Conservation (phyloP, 92 coral and sea anemone species). For the Paramuricea clavata region DNA sequence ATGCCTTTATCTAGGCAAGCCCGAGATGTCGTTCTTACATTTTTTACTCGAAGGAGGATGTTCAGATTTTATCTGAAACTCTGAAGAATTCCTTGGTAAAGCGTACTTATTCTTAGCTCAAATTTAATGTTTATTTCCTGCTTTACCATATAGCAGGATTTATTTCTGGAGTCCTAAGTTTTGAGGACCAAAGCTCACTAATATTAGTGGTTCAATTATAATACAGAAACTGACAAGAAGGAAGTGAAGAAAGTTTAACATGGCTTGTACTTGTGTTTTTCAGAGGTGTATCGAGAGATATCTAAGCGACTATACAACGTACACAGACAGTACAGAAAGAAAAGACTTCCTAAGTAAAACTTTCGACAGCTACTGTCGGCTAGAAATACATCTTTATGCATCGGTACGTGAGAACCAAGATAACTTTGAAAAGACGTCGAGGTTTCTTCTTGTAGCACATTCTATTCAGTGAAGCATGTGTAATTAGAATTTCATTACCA, state of each 20-base stretch:
- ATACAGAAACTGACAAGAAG: too few species aligned
- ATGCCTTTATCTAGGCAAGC: conserved; percentile 23
- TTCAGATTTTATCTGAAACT: conserved; percentile 21
- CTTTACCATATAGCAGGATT: not conserved
- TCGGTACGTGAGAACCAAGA: conserved; percentile 74
- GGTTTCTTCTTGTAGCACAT: not conserved
- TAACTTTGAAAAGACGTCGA: too few species aligned
- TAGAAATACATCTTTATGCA: conserved; percentile 83
- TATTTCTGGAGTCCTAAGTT: too few species aligned
- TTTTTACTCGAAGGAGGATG: conserved; percentile 32
- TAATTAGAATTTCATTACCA: too few species aligned
- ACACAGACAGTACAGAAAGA: conserved; percentile 35
- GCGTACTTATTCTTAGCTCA: not conserved
- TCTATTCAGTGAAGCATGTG: not conserved
- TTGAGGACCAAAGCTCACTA: too few species aligned
- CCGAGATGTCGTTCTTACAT: conserved; percentile 35
- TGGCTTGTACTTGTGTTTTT: not conserved
- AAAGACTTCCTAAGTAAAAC: conserved; percentile 76
- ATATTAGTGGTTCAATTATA: too few species aligned
- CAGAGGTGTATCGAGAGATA: conserved; percentile 48
- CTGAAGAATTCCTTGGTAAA: conserved; percentile 31
- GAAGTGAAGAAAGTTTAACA: not conserved
- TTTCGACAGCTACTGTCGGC: conserved; percentile 76
- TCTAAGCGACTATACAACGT: conserved; percentile 9
- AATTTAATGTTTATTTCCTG: too few species aligned